Evolutionary conservation across 2,797 vertebrate species (phyloP).

Genomic region (Tinamus major): DNA sequence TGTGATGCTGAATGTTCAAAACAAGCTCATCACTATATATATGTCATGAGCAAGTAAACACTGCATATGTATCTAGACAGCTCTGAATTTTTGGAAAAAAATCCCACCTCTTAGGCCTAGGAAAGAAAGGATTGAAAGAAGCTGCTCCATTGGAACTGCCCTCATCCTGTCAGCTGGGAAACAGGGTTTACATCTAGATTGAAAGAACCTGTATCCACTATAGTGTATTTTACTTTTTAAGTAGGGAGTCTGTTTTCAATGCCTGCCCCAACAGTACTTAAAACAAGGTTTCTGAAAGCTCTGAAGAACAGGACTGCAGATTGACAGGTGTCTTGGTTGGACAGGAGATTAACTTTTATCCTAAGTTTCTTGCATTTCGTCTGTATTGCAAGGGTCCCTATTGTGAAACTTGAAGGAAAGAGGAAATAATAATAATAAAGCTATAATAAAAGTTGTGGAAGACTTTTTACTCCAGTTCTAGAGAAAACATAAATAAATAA

Average conservation of each 20-base stretch:
- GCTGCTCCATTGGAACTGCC: neutral
- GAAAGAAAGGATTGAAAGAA: neutral
- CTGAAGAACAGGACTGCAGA: neutral
- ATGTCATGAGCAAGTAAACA: neutral
- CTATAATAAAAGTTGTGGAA: neutral
- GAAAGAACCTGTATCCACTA: neutral
- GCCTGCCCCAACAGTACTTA: neutral
- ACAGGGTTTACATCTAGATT: neutral
- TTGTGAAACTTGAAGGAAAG: neutral
- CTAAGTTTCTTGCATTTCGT: neutral
- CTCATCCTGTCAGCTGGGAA: neutral
- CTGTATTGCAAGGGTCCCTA: neutral
- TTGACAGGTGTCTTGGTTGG: neutral
- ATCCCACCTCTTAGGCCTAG: neutral
- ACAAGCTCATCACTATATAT: neutral
- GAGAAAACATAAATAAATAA: no score
- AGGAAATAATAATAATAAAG: neutral
- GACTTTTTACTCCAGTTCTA: neutral
- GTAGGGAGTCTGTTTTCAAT: neutral
- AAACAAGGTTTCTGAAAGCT: neutral
- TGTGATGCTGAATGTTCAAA: neutral
- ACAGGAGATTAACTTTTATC: neutral
- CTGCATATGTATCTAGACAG: neutral
- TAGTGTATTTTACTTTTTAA: neutral
- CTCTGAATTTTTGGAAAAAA: neutral